Evolutionary conservation across 2,113 vertebrate species (phyloP).

Genomic region (Spermophilus dauricus): DNA sequence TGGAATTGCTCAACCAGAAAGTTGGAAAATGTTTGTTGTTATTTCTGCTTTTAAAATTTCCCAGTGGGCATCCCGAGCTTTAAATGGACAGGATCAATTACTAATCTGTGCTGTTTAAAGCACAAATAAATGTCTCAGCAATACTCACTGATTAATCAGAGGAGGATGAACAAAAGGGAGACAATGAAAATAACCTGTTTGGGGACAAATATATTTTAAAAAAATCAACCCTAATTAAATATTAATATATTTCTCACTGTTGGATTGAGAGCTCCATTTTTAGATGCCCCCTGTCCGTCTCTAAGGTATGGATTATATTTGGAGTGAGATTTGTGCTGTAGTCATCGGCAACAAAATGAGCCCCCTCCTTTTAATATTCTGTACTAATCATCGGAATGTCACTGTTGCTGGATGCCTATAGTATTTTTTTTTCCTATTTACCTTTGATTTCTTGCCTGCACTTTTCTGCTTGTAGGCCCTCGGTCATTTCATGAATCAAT

Average conservation of each 20-base stretch:
- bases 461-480: not conserved
- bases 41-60: conserved; percentile 11
- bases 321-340: not conserved
- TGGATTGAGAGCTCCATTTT: not conserved
- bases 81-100: not conserved
- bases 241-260: not conserved
- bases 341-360: conserved; percentile 10
- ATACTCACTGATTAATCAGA: not conserved
- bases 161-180: not conserved
- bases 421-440: not conserved
- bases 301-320: not conserved
- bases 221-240: not conserved
- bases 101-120: not conserved
- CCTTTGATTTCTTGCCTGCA: not conserved
- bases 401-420: not conserved
- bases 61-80: not conserved
- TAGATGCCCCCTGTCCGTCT: not conserved
- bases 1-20: not conserved
- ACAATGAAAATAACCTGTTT: conserved; percentile 1
- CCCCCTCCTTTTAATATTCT: not conserved
- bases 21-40: conserved; percentile 3
- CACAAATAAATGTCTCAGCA: not conserved
- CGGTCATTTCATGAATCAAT: conserved; percentile 14
- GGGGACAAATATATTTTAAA: not conserved
- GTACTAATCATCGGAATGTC: not conserved